These are phyloP conservation scores for Acomys russatus DNA, from an alignment of 2,797 vertebrate species.

Conservation along the genomic window DNA sequence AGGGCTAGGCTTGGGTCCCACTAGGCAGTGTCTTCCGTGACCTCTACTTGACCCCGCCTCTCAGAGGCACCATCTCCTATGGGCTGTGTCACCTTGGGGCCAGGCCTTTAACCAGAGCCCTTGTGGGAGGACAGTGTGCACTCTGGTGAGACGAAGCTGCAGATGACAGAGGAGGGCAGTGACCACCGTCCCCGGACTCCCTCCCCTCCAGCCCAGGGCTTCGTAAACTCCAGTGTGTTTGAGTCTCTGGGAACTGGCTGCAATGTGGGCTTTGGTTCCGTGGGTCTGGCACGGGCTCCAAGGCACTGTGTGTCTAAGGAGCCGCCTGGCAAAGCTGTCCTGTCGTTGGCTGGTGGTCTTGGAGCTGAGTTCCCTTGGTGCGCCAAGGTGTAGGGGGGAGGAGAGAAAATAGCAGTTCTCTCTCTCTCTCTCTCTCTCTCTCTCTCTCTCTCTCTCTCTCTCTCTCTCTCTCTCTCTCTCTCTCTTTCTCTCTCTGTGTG, in stretches of 20 bases:
- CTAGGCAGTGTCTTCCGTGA: background rate
- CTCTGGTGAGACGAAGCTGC: too few relatives aligned
- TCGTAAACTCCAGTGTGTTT: background rate
- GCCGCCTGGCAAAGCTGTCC: background rate
- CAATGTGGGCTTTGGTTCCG: background rate
- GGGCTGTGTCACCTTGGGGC: background rate
- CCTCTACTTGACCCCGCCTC: background rate
- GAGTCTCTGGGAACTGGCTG: background rate
- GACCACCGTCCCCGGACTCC: background rate
- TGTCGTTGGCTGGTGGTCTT: background rate
- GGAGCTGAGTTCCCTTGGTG: background rate
- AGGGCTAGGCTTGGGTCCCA: too few relatives aligned
- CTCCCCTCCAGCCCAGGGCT: background rate
- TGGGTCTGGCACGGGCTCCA: background rate
- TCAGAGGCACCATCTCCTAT: background rate
- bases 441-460: too few relatives aligned
- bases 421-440: background rate
- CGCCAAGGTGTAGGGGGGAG: background rate
- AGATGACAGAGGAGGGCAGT: background rate
- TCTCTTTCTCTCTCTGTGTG: too few relatives aligned
- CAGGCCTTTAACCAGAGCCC: background rate
- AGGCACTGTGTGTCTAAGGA: background rate
- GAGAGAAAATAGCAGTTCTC: background rate
- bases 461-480: too few relatives aligned
- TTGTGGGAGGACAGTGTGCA: background rate